Evolutionary conservation across 2,888 invertebrate species (phyloP), one percentile per base, ranked within the genome.

Genomic region (Lordiphosa andalusiaca): DNA sequence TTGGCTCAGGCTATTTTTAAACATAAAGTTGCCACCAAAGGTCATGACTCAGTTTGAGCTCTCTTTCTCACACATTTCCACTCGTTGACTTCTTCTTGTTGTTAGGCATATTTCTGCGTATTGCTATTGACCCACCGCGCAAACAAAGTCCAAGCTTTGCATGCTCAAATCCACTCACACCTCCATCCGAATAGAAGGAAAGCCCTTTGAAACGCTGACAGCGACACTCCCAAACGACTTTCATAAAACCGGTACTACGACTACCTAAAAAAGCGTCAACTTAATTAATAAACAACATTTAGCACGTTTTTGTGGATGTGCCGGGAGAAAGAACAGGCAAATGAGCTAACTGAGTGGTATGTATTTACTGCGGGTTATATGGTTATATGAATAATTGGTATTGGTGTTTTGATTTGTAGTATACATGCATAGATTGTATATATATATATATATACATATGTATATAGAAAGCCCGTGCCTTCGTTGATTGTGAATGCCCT

Each of bases 271-370:
- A 52, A 66, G 57, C 85, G 73, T 71, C 73, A 73, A 73, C 69
- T 83, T 83, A 86, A 84, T 83, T 86, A 86, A 84, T 84, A 84
- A 84, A 71, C 77, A 83, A 77, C 80, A 72, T 84, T 84, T 82
- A 80, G 69, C 83, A 67, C 63, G 69, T 69, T 72, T 78, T 57
- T 64, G 46, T 54, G 47, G 16, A 33, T 33, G 38, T 23, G 12
- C 35, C 30, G 52, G 47, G 54, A 7, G 59, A 40, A 40, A 54
- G 12, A 25, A 41, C 30, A 13, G 23, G 25, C 47, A 50, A 4
- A 16, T 21, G 40, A 39, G 42, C 53, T 46, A 54, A 38, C 16
- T 21, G 13, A 41, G 53, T 50, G 23, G 21, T 23, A 53, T 19
- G 7, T 9, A 49, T 3, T 38, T 35, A 37, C 23, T 48, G 21